Conservation (phyloP, 2,113 vertebrate species). For the Gracilinanus agilis region DNA sequence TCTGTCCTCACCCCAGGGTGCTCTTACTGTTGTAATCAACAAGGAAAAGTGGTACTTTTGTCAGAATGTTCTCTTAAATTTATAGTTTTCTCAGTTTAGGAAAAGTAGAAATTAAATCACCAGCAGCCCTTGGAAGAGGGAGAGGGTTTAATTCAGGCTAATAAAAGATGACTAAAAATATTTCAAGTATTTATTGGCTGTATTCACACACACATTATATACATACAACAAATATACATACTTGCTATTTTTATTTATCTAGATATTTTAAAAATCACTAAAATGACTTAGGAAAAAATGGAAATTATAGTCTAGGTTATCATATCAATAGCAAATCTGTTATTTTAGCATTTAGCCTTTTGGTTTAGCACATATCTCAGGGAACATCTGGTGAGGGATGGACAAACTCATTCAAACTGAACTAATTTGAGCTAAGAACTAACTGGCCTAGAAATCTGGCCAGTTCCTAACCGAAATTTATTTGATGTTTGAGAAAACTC, state of each 20-base stretch:
- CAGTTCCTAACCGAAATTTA: background rate
- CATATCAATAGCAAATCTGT: background rate
- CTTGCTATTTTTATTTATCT: background rate
- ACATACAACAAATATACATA: background rate
- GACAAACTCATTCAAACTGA: background rate
- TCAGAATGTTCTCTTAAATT: background rate
- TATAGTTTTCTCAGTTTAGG: background rate
- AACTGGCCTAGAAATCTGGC: background rate
- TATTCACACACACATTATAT: background rate
- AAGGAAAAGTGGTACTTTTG: background rate
- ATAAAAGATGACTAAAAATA: too few species aligned
- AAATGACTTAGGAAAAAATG: background rate
- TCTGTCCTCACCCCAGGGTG: too few species aligned
- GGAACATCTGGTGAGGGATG: background rate
- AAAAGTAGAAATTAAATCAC: background rate
- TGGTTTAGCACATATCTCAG: constrained; percentile 8
- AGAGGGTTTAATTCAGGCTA: too few species aligned
- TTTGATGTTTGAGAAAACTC: constrained; percentile 6
- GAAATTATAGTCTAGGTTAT: background rate
- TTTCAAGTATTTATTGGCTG: background rate
- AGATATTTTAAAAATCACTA: background rate
- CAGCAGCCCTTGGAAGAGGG: background rate
- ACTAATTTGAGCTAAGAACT: background rate
- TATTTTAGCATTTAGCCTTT: background rate
- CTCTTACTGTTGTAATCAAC: background rate